Base-by-base conservation (phyloP, 2,888 invertebrate genomes). In the Archips crataeganus region DNA sequence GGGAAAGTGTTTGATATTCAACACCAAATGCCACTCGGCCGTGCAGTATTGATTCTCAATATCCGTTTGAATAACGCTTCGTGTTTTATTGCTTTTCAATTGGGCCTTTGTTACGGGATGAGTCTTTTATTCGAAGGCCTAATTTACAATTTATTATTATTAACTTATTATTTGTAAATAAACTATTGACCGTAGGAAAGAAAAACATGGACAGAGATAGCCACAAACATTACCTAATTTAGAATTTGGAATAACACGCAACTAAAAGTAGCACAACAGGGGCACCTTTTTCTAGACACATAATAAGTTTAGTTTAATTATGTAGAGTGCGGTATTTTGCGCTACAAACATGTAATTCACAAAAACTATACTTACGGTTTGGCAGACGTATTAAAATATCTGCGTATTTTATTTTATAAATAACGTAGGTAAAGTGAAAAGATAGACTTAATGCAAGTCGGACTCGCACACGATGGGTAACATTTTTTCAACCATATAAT, bases 31-130 rank as follows among this genome's bases (percentile, higher is more conserved):
- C 61, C 66, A 61, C 61, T 45, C 61, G 47, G 51, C 34, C 32
- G 54, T 36, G 63, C 36, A 45, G 54, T 57, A 57, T 70, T 64
- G 70, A 45, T 49, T 65, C 13, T 62, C 61, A 47, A 57, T 47
- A 47, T 72, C 34, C 67, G 47, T 61, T 62, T 61, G 66, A 66
- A 67, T 71, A 61, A 67, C 54, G 36, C 67, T 45, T 45, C 62
- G 67, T 49, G 57, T 72, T 67, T 62, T 67, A 72, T 72, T 72
- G 72, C 45, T 67, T 72, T 72, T 67, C 62, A 67, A 67, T 67
- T 54, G 23, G 67, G 23, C 54, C 61, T 15, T 51, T 51, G 62
- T 47, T 42, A 39, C 49, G 45, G 47, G 11, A 15, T 23, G 42
- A 39, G 62, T 11, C 39, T 62, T 62, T 62, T 15, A 45, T 39